These are phyloP conservation scores for Drosophila tripunctata DNA, from an alignment of 2,888 invertebrate genomes.

Conservation along the genomic window DNA sequence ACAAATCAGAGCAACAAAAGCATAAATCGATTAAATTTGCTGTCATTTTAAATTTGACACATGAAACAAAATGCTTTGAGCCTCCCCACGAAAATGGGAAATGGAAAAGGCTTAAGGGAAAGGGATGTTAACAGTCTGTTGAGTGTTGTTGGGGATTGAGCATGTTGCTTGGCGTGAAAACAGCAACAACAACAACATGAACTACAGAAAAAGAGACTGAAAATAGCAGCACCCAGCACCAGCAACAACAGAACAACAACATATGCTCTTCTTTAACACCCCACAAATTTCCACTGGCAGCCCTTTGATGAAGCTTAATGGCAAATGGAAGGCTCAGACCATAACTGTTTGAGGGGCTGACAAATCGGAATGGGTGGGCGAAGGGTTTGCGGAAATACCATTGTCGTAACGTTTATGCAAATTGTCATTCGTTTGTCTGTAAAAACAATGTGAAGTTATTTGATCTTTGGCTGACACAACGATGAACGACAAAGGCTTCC, in stretches of 20 bases:
- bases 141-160: slow-evolving; percentile 10
- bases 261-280: slow-evolving; percentile 43
- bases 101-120: slow-evolving; percentile 3
- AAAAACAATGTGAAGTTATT: slow-evolving; percentile 61
- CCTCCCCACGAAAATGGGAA: neutral
- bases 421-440: slow-evolving; percentile 63
- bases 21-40: slow-evolving; percentile 82
- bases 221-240: slow-evolving; percentile 25
- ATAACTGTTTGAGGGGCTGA: neutral
- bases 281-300: slow-evolving; percentile 13
- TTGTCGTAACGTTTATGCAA: slow-evolving; percentile 64
- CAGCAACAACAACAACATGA: slow-evolving; percentile 37
- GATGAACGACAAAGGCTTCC: neutral
- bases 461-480: slow-evolving; percentile 46
- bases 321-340: neutral
- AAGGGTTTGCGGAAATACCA: neutral
- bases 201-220: neutral
- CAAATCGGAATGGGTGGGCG: neutral
- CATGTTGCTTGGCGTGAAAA: slow-evolving; percentile 52
- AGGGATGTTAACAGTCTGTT: slow-evolving; percentile 22
- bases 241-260: slow-evolving; percentile 17
- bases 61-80: slow-evolving; percentile 63
- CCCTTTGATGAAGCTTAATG: slow-evolving; percentile 28
- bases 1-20: slow-evolving; percentile 56
- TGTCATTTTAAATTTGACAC: slow-evolving; percentile 82